phyloP scores from a whole-genome alignment of 2,113 vertebrate genomes.

The Ageneiosus marmoratus region DNA sequence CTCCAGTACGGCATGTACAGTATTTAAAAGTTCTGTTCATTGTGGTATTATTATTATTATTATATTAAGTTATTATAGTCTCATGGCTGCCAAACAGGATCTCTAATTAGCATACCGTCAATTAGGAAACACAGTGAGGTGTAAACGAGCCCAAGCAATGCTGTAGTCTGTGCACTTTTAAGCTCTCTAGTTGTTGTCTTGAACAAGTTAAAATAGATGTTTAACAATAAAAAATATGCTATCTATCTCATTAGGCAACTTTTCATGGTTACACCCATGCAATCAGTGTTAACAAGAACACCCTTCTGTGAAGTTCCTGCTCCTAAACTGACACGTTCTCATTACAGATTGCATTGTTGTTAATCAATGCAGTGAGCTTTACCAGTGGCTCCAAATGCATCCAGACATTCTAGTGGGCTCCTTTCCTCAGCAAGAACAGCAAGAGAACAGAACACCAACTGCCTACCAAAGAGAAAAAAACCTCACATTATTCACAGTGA shows the following conservation, averaged over 20 bases:
- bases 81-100: neutral
- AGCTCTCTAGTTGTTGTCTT: neutral
- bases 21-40: neutral
- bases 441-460: constrained; percentile 90
- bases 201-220: neutral
- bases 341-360: neutral
- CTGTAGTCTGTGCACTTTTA: neutral
- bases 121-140: too few species aligned
- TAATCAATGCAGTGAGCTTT: constrained; percentile 34
- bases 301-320: neutral
- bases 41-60: too few species aligned
- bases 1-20: neutral
- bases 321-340: neutral
- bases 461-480: constrained; percentile 72
- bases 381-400: constrained; percentile 98
- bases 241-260: neutral
- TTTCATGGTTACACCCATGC: neutral
- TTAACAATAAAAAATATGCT: neutral
- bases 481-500: neutral
- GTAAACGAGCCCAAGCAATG: neutral
- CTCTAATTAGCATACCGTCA: neutral
- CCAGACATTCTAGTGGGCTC: constrained; percentile 89
- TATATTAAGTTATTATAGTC: neutral
- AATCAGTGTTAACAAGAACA: neutral
- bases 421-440: constrained; percentile 86